A percentile compares a stretch with the other conserved stretches of the same genome.
These are phyloP conservation scores for Dicrurus megarhynchus DNA, from an alignment of 2,113 vertebrate genomes.

Conservation along the genomic window DNA sequence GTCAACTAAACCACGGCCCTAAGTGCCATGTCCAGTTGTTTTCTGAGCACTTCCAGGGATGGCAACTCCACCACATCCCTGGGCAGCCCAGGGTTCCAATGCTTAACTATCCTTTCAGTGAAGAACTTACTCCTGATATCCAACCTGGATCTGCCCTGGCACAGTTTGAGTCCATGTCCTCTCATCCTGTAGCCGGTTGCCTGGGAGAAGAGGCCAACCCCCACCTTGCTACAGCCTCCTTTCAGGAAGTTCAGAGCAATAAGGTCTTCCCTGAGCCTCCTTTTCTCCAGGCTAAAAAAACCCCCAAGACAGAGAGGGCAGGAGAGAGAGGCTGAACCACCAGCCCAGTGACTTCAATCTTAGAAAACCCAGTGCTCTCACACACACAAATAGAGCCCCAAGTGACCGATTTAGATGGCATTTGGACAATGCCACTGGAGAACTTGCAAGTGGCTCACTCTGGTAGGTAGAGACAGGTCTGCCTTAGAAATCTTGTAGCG, in stretches of 20 bases:
- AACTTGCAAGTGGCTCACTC: not conserved
- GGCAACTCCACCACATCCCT: not conserved
- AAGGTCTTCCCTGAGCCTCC: not conserved
- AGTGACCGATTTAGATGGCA: not conserved
- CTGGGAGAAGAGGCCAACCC: not conserved
- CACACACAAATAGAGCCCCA: not conserved
- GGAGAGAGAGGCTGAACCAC: not conserved
- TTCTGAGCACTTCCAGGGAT: not conserved
- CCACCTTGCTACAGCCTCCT: not conserved
- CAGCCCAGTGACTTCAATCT: not conserved
- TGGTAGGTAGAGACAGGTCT: not conserved
- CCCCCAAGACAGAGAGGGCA: not conserved
- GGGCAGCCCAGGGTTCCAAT: not conserved
- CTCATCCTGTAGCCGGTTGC: not conserved
- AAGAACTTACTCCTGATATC: not conserved
- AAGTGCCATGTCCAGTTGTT: fast-evolving
- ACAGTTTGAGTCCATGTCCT: not conserved
- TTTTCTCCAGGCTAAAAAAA: not conserved
- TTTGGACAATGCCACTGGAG: not conserved
- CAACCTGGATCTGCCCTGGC: too few species aligned
- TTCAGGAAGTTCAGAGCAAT: not conserved
- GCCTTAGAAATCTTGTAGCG: not conserved
- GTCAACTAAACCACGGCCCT: not conserved
- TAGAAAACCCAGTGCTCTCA: not conserved
- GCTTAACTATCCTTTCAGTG: not conserved